Conservation (phyloP, 2,888 invertebrate genomes). For the Dichetophora obliterata region DNA sequence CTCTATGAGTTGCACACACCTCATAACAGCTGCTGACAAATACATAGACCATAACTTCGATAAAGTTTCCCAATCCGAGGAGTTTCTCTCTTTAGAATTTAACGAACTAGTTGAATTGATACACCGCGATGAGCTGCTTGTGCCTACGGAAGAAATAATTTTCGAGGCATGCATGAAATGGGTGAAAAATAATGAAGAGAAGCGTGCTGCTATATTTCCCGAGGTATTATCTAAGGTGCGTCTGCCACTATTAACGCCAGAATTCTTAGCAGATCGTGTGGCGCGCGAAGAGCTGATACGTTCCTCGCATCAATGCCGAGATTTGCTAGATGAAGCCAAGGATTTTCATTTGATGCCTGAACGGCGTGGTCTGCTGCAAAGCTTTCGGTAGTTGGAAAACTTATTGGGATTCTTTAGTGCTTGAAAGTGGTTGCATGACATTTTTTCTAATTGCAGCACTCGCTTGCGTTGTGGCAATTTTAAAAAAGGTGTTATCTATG, state of each 20-base stretch:
- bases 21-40: conserved; percentile 82
- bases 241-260: conserved; percentile 84
- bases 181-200: conserved; percentile 77
- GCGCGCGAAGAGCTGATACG: conserved; percentile 83
- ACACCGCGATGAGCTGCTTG: conserved; percentile 82
- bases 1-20: conserved; percentile 78
- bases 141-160: conserved; percentile 83
- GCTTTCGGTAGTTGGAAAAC: conserved; percentile 70
- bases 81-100: conserved; percentile 76
- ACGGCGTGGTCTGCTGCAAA: conserved; percentile 80
- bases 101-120: conserved; percentile 79
- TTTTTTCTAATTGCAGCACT: conserved; percentile 70
- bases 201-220: conserved; percentile 75
- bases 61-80: conserved; percentile 81
- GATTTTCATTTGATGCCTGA: conserved; percentile 92
- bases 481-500: conserved; percentile 85
- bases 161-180: conserved; percentile 88
- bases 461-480: conserved; percentile 81
- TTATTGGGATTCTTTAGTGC: neutral
- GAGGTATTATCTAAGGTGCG: conserved; percentile 82
- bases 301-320: conserved; percentile 84
- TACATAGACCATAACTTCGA: conserved; percentile 80
- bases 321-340: conserved; percentile 87
- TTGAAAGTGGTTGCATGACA: no score
- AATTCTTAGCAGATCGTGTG: conserved; percentile 84